Percentiles rank a stretch among this genome's conserved stretches.
Evolutionary conservation across 2,888 invertebrate species (phyloP).

Genomic region (Eristalis tenax): DNA sequence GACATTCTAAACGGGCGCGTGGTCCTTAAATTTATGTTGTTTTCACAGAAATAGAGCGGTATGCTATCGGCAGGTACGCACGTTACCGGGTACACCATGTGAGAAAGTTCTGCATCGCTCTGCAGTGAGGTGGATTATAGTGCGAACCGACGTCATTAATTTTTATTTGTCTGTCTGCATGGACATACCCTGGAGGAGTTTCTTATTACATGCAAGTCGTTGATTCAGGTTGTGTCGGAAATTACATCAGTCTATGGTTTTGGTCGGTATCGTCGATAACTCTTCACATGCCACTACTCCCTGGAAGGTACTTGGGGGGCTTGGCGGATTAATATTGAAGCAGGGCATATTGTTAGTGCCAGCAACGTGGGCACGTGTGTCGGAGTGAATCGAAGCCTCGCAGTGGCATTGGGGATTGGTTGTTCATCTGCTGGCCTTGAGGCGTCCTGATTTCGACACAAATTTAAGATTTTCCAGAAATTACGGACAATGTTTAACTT

Average conservation of each 20-base stretch:
- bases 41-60: not conserved
- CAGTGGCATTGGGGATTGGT: too few relatives aligned
- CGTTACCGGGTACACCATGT: not conserved
- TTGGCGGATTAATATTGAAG: too few relatives aligned
- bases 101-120: not conserved
- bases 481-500: too few relatives aligned
- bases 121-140: not conserved
- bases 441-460: too few relatives aligned
- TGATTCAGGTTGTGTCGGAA: not conserved
- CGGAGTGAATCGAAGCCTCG: too few relatives aligned
- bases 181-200: not conserved
- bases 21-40: slow-evolving; percentile 25
- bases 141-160: slow-evolving; percentile 10
- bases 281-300: not conserved
- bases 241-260: not conserved
- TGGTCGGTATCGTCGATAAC: not conserved
- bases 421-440: too few relatives aligned
- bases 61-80: not conserved
- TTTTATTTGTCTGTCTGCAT: not conserved
- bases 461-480: too few relatives aligned
- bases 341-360: too few relatives aligned
- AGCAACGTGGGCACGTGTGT: too few relatives aligned
- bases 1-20: slow-evolving; percentile 32
- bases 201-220: not conserved
- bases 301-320: too few relatives aligned